phyloP scores from a whole-genome alignment of 2,797 vertebrate species.

The Chloroceryle amazona region DNA sequence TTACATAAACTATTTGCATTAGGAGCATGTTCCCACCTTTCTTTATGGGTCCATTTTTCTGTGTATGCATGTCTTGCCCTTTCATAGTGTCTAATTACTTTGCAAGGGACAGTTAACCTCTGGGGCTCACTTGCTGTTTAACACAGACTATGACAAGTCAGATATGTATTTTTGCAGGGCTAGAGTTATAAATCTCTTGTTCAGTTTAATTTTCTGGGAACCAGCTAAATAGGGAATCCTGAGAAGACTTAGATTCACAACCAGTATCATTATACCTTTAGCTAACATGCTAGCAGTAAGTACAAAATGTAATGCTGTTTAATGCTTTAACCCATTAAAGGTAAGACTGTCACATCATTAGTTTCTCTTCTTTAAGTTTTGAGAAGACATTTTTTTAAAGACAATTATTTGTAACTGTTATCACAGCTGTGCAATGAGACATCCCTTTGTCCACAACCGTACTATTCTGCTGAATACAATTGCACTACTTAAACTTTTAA shows the following conservation, averaged over 20 bases:
- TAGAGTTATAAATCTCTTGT: background rate
- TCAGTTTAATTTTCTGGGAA: background rate
- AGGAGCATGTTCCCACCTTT: background rate
- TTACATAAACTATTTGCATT: background rate
- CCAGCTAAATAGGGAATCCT: background rate
- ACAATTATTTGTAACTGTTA: background rate
- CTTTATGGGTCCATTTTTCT: background rate
- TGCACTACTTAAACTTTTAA: background rate
- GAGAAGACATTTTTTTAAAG: constrained; percentile 50
- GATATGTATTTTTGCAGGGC: background rate
- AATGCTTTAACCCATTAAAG: constrained; percentile 49
- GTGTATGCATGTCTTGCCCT: background rate
- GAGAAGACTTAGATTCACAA: background rate
- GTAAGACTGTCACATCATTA: constrained; percentile 5
- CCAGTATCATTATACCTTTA: background rate
- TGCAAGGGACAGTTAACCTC: background rate
- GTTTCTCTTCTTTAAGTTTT: constrained; percentile 28
- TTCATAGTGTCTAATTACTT: background rate
- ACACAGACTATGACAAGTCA: background rate
- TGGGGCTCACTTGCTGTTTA: background rate
- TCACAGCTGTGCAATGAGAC: background rate
- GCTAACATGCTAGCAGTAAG: background rate
- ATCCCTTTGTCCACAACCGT: background rate
- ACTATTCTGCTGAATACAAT: background rate
- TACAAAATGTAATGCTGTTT: background rate